These are phyloP conservation scores for Sinocyclocheilus grahami DNA, from an alignment of 2,113 vertebrate species.

Conservation along the genomic window DNA sequence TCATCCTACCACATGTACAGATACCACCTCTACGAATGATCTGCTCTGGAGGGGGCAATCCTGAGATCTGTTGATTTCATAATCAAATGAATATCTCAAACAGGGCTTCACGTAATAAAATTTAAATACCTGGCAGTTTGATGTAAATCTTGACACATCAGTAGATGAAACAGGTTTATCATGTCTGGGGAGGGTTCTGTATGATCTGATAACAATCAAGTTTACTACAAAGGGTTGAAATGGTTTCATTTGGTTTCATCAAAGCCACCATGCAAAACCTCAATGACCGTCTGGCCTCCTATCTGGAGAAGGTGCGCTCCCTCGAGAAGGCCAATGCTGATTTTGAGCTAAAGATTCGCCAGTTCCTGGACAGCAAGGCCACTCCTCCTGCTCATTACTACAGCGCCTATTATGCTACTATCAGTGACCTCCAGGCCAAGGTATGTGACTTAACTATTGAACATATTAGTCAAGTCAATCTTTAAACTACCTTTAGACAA, in stretches of 20 bases:
- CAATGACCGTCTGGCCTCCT: conserved; percentile 51
- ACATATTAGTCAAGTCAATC: not conserved
- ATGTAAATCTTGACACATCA: not conserved
- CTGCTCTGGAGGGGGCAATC: not conserved
- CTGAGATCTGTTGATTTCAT: not conserved
- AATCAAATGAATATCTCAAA: not conserved
- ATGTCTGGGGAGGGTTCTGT: conserved; percentile 68
- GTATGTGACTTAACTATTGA: not conserved
- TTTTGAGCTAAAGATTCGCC: conserved; percentile 57
- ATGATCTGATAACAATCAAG: conserved; percentile 51
- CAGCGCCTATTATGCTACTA: conserved; percentile 29
- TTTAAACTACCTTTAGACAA: not conserved
- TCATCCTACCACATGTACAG: not conserved
- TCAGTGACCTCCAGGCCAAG: conserved; percentile 52
- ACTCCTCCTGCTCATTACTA: conserved; percentile 19
- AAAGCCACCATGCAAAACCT: conserved; percentile 60
- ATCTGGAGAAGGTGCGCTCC: conserved; percentile 57
- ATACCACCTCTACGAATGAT: not conserved
- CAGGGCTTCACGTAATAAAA: not conserved
- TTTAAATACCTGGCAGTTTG: not conserved
- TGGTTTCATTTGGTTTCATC: too few species aligned
- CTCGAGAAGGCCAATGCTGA: conserved; percentile 56
- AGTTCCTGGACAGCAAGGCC: conserved; percentile 48
- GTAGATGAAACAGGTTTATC: conserved; percentile 74
- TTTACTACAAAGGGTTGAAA: not conserved